A percentile compares a stretch with the other conserved stretches of the same genome.
These are phyloP conservation scores for Silurus glanis DNA, from an alignment of 2,113 vertebrate genomes.

Conservation along the genomic window DNA sequence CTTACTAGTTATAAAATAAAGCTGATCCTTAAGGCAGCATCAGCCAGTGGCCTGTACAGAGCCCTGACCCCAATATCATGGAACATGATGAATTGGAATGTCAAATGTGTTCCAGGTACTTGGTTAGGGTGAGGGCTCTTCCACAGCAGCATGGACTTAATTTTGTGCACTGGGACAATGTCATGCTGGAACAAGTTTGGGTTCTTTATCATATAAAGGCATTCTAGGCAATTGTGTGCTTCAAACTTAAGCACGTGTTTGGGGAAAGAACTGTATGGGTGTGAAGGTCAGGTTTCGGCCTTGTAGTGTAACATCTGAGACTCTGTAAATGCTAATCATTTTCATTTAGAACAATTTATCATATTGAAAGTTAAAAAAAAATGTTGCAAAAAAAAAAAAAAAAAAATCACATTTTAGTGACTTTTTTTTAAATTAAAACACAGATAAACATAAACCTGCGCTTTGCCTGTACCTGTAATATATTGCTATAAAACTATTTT, in stretches of 20 bases:
- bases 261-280: background rate
- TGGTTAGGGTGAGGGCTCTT: background rate
- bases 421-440: background rate
- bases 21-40: background rate
- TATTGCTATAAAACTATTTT: too few species aligned
- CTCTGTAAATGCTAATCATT: too few species aligned
- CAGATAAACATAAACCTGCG: background rate
- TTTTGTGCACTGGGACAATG: background rate
- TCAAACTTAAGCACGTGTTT: background rate
- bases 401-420: too few species aligned
- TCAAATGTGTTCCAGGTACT: background rate
- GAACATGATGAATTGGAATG: background rate
- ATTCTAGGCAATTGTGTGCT: background rate
- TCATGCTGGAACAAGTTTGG: background rate
- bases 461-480: background rate
- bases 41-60: background rate
- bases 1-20: too few species aligned
- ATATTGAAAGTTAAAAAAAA: too few species aligned
- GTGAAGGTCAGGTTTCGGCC: background rate
- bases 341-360: too few species aligned
- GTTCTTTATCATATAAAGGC: background rate
- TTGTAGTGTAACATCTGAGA: background rate
- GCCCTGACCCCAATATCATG: background rate
- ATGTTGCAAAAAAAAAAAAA: too few species aligned
- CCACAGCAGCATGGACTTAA: background rate